A percentile compares a stretch with the other conserved stretches of the same genome.
Conservation (phyloP, 2,888 invertebrate genomes). For the Napeogenes inachia region DNA sequence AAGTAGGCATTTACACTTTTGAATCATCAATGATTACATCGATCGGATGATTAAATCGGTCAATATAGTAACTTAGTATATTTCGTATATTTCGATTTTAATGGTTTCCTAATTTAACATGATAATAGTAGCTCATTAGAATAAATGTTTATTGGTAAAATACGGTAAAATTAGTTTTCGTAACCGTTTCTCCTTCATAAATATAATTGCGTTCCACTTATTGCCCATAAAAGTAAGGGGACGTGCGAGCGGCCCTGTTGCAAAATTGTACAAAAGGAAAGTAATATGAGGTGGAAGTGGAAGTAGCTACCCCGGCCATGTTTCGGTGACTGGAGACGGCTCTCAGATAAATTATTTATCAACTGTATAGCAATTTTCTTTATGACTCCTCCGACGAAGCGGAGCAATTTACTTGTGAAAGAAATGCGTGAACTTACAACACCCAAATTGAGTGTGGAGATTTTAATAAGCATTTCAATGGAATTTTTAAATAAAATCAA, state of each 20-base stretch:
- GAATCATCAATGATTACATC: too few relatives aligned
- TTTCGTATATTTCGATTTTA: too few relatives aligned
- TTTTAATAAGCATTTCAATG: conserved; percentile 66
- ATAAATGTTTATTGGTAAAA: conserved; percentile 37
- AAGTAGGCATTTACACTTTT: too few relatives aligned
- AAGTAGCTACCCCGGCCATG: conserved; percentile 63
- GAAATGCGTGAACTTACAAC: conserved; percentile 77
- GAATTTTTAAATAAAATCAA: conserved; percentile 33
- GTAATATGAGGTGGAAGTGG: conserved; percentile 74
- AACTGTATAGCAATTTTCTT: conserved; percentile 79
- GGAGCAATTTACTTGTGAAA: conserved; percentile 75
- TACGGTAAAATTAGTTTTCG: conserved; percentile 69
- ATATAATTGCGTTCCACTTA: conserved; percentile 78
- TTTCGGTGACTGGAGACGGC: conserved; percentile 76
- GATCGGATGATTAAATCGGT: too few relatives aligned
- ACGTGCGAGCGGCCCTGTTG: conserved; percentile 76
- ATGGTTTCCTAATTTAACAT: too few relatives aligned
- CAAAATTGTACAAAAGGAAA: conserved; percentile 78
- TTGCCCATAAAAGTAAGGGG: conserved; percentile 76
- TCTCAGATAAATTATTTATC: conserved; percentile 78
- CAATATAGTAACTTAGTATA: too few relatives aligned
- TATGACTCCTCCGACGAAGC: conserved; percentile 77
- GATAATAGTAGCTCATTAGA: conserved; percentile 35
- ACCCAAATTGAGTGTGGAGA: conserved; percentile 68
- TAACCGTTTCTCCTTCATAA: conserved; percentile 72